Percentiles rank a stretch among this genome's conserved stretches.
Evolutionary conservation across 2,797 vertebrate species (phyloP).

Genomic region (Chelmon rostratus): DNA sequence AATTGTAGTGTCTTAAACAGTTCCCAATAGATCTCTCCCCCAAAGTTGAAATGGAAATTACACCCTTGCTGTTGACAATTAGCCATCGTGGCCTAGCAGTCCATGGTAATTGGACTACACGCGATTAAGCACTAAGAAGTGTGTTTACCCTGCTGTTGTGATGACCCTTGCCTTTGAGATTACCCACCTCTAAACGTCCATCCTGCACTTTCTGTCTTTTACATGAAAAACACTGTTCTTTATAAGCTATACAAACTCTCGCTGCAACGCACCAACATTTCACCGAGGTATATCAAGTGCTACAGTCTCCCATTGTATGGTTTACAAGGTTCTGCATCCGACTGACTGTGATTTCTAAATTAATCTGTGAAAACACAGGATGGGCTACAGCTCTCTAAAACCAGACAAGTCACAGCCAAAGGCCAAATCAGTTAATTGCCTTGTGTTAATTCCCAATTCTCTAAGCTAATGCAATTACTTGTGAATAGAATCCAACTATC

Average conservation of each 20-base stretch:
- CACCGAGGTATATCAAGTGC: no score
- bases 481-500: conserved; percentile 80
- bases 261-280: background rate
- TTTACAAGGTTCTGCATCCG: conserved; percentile 50
- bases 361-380: conserved; percentile 72
- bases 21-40: conserved; percentile 31
- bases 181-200: conserved; percentile 37
- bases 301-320: no score
- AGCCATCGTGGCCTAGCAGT: conserved; percentile 33
- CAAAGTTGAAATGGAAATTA: conserved; percentile 38
- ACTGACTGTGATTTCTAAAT: conserved; percentile 66
- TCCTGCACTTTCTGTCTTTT: conserved; percentile 13
- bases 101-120: conserved; percentile 67
- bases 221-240: background rate
- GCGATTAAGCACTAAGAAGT: conserved; percentile 58
- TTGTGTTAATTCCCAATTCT: conserved; percentile 81
- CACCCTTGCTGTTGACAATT: conserved; percentile 46
- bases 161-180: conserved; percentile 47
- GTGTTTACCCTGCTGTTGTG: conserved; percentile 44
- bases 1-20: conserved; percentile 19
- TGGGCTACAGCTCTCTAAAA: conserved; percentile 68
- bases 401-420: conserved; percentile 81
- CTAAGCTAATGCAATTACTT: conserved; percentile 82
- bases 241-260: background rate
- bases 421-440: conserved; percentile 84